Base-by-base conservation (phyloP, 2,113 vertebrate genomes). In the Anas platyrhynchos region DNA sequence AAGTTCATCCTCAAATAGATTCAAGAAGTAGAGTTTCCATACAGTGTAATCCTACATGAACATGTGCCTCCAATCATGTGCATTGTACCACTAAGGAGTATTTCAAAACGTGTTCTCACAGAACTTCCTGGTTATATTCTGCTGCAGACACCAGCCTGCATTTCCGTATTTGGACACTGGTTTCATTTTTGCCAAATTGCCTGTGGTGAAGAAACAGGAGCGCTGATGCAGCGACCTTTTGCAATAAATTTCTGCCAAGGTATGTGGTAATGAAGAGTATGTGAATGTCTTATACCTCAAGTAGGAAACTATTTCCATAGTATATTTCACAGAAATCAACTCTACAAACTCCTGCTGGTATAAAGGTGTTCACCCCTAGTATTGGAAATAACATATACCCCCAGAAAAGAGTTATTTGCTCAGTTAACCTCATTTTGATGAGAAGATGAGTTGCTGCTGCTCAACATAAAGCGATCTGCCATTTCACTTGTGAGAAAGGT, bases 161-260 rank as follows among this genome's bases (percentile, higher is more conserved):
- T 68, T 79, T 72, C 94, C 58, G 1, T 92, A 79, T 79, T 89
- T 34, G 77, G 91, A 41, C 48, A 44, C 27, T 27, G 44, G 32
- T 61, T 94, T 91, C 86, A 87, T 73, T 96, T 93, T 89, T 89
- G 82, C 69, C 87, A 27, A 82, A 81, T 43, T 0, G 25, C 61
- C 31, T 61, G 66, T 52, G 52, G 81, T 68, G 79, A 81, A 94
- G 85, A 63, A 88, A 69, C 52, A 65, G 1, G 3, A 84, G 29
- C 34, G 27, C 17, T 25, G 54, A 68, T 81, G 77, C 65, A 74
- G 46, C 34, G 92, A 74, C 52, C 65, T 93, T 95, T 78, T 7
- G 21, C 13, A 66, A 56, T 71, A 68, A 55, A 41, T 26, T 2
- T 59, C 81, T 84, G 44, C 44, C 77, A 61, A 27, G 82, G n/a